phyloP scores from a whole-genome alignment of 64 coral and sea anemone genomes.

The Pocillopora verrucosa region DNA sequence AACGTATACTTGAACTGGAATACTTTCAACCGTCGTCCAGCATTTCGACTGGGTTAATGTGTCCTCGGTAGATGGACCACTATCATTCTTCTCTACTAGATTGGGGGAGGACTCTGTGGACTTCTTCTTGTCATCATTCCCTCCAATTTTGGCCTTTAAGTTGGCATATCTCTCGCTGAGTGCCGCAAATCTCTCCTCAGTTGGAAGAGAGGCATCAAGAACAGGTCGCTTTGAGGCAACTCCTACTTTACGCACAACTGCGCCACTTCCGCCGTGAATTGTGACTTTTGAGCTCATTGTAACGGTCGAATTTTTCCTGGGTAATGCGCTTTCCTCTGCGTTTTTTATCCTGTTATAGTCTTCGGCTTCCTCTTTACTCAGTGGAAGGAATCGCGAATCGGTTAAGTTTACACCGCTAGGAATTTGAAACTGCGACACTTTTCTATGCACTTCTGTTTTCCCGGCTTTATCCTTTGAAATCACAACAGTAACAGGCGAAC shows the following conservation, averaged over 20 bases:
- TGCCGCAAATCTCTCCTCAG: slow-evolving; percentile 57
- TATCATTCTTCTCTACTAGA: neutral
- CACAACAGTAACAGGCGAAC: neutral
- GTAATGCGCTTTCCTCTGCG: neutral
- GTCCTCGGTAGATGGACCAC: neutral
- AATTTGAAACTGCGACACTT: neutral
- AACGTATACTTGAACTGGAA: neutral
- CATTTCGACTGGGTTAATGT: neutral
- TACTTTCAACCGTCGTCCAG: slow-evolving; percentile 8
- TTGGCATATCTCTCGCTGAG: slow-evolving; percentile 58
- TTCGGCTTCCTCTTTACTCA: slow-evolving; percentile 29
- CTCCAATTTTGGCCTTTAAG: slow-evolving; percentile 30
- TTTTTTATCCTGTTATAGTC: neutral
- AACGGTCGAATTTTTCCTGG: neutral
- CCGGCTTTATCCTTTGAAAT: slow-evolving; percentile 21
- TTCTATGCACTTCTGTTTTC: neutral
- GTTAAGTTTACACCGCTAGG: neutral
- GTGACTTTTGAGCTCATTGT: slow-evolving; percentile 3
- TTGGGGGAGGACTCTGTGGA: neutral
- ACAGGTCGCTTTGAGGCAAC: neutral
- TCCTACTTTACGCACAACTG: neutral
- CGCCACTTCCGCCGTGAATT: neutral
- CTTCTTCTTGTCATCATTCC: slow-evolving; percentile 6
- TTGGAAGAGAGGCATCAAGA: slow-evolving; percentile 22
- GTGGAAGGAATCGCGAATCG: slow-evolving; percentile 1